Base-by-base conservation (phyloP, 2,797 vertebrate species). In the Pangasius krempfi region DNA sequence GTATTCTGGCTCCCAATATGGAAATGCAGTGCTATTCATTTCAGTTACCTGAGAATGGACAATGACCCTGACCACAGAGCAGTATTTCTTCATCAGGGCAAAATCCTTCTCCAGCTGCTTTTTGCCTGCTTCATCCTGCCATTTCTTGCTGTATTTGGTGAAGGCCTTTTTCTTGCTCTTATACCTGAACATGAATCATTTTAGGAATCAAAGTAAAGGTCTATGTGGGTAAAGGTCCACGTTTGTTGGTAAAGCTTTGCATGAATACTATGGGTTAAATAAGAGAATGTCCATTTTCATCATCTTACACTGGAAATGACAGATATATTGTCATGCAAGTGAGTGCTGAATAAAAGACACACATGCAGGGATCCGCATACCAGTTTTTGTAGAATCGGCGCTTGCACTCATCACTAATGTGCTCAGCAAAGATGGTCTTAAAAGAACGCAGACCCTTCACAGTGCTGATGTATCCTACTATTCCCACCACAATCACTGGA, bases 141-240 rank as follows among this genome's bases (percentile, higher is more conserved):
- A 99, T 89, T 98, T 97, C 89, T 97, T 98, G 92, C 96, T 96
- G 94, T 97, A 97, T 91, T 99, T 99, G 88, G 97, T 97, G 92
- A 99, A 99, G 0, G 98, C 97, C 94, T 98, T 99, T 94, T 98
- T 99, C 95, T 98, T 98, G 95, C 98, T 97, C 95, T 97, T 99
- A 94, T 96, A 96, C 98, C 98, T 99, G 58, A 78, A 56, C 79
- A 64, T 27, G 20, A 66, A 64, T 89, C 7, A 60, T 72, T 70
- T 33, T 60, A 86, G 6, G 16, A 30, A 68, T 47, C 25, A 72
- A n/a, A n/a, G 6, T 52, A 68, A 40, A n/a, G 16, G 44, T 76
- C 8, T 81, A 16, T 66, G 9, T 79, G 40, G 25, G 16, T 44
- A n/a, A 58, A n/a, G 25, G 7, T 85, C 22, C 12, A 37, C 3